Evolutionary conservation across 2,888 invertebrate genomes (phyloP), one percentile per base, ranked within the genome.

Genomic region (Crocallis elinguaria): DNA sequence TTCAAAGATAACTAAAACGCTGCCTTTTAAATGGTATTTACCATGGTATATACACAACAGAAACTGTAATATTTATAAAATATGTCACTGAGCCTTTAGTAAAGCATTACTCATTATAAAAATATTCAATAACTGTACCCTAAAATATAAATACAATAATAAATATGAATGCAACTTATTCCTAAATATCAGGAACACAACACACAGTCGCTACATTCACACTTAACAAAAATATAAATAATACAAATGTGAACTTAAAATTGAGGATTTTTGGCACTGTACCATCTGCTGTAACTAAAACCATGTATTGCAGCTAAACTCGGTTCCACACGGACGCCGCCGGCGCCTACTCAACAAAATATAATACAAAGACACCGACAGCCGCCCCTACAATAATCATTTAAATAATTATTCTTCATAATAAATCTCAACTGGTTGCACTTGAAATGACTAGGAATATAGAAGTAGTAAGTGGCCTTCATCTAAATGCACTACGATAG

Each of bases 181-280:
- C 91, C 92, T 90, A 91, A 92, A 92, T 92, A 91, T 88, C 92
- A 92, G 92, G 90, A 91, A 89, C 86, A 81, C 59, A 79, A 87
- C 92, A 89, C 92, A 72, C 87, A 87, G 90, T 87, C 75, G 90
- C 87, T 85, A 87, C 92, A 92, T 88, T 81, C 91, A 91, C 87
- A 86, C 86, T 84, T 82, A 83, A 84, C 79, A 82, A 83, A 79
- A 73, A 69, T 65, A 73, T 78, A 79, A 79, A 82, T 82, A 82
- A 86, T 81, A 87, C 84, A 80, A 74, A 83, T 81, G 82, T 84
- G 83, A 85, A 86, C 86, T 82, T 83, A 88, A 77, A 74, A 76
- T 79, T 86, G 86, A 90, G 81, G 88, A 81, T 91, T 89, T 92
- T 92, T 92, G 92, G 92, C 92, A 92, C 92, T 86, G 86, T 84